Evolutionary conservation across 2,797 vertebrate genomes (phyloP), one percentile per base, ranked within the genome.

Genomic region (Rhinophrynus dorsalis): DNA sequence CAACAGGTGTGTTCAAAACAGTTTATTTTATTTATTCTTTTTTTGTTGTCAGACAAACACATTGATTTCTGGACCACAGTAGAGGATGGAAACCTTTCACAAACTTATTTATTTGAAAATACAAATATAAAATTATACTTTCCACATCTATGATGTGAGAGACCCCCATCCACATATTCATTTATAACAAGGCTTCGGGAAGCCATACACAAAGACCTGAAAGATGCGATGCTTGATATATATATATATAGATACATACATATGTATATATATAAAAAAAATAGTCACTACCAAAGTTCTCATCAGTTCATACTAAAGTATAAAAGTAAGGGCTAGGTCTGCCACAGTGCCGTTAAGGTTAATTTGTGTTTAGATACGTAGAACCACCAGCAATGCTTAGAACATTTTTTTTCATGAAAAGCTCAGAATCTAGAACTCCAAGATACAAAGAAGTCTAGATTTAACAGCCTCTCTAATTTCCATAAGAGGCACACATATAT

Each of bases 91-190:
- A 96, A 96, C 94, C 94, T 96, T 97, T 97, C 94, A 96, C 95
- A 97, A 95, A 96, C 94, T 92, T 94, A 94, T 94, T 95, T 95
- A 91, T 96, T 97, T 96, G 95, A 97, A 97, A 97, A 97, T 97
- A 98, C 95, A 97, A 97, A 97, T 98, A 98, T 98, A 96, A 97
- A 97, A 97, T 96, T 97, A 96, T 95, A 96, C 93, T 97, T 96
- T 97, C 94, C 95, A 96, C 94, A 96, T 97, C 92, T 95, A 94
- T 93, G 94, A 96, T 95, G 92, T 96, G 94, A 98, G 94, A 96
- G 93, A 94, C 92, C 93, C 93, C 93, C 93, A 93, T 94, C 94
- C 94, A 94, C 92, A 87, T 91, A 88, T 90, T 93, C 92, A 93
- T 95, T 95, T 96, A 96, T 93, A 96, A 94, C 92, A 93, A 92